phyloP scores from a whole-genome alignment of 2,888 invertebrate species.

The Meandrusa payeni region DNA sequence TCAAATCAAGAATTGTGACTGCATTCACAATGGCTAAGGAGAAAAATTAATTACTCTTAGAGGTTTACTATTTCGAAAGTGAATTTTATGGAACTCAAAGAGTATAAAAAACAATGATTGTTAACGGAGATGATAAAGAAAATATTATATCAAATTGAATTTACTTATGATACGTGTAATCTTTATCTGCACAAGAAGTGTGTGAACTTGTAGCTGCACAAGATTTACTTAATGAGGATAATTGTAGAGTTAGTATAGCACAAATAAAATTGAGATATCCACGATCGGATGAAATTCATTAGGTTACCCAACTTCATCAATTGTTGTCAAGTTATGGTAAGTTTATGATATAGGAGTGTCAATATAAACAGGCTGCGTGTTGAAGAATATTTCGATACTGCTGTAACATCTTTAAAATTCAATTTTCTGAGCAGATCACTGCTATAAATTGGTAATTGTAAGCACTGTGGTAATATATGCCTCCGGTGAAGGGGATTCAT shows the following conservation, averaged over 20 bases:
- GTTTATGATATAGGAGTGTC: constrained; percentile 64
- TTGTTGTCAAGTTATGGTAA: constrained; percentile 58
- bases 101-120: no score
- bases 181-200: no score
- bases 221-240: neutral
- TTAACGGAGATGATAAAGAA: no score
- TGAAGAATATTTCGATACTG: constrained; percentile 46
- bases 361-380: constrained; percentile 62
- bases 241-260: neutral
- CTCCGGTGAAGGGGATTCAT: constrained; percentile 5
- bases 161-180: no score
- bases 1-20: no score
- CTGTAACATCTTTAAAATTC: constrained; percentile 11
- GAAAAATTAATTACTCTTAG: no score
- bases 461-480: neutral
- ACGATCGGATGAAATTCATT: constrained; percentile 54
- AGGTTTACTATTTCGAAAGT: no score
- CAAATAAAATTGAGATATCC: constrained; percentile 43
- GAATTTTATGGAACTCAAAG: no score
- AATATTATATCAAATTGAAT: no score
- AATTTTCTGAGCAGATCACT: constrained; percentile 6
- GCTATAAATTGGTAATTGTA: constrained; percentile 2
- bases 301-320: constrained; percentile 60
- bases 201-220: neutral
- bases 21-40: no score